phyloP scores from a whole-genome alignment of 2,113 vertebrate genomes.

The Ia io region DNA sequence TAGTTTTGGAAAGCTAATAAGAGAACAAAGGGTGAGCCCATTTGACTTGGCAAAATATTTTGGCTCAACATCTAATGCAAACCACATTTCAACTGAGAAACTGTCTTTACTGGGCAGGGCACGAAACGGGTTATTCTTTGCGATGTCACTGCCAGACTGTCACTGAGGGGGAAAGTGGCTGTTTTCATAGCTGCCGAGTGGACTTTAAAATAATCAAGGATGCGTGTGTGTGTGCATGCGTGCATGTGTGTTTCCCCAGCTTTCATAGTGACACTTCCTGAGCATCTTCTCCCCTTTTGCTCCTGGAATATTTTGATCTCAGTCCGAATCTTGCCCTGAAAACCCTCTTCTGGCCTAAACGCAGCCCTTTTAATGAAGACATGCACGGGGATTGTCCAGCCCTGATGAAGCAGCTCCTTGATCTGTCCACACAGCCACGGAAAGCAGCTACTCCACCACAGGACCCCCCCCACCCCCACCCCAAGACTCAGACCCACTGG shows the following conservation, averaged over 20 bases:
- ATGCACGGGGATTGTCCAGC: conserved; percentile 64
- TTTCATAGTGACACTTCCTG: conserved; percentile 45
- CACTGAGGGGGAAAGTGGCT: neutral
- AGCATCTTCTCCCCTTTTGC: neutral
- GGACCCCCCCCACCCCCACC: neutral
- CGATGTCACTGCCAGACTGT: conserved; percentile 59
- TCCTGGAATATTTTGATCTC: neutral
- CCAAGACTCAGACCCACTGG: rapidly evolving
- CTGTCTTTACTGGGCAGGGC: conserved; percentile 86
- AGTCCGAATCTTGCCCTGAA: conserved; percentile 24
- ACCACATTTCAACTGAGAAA: conserved; percentile 89
- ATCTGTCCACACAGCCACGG: conserved; percentile 58
- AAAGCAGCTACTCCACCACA: neutral
- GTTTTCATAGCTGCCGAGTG: neutral
- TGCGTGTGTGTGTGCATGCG: neutral
- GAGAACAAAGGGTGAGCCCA: conserved; percentile 83
- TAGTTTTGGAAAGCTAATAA: conserved; percentile 72
- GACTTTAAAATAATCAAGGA: neutral
- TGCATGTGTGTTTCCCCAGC: neutral
- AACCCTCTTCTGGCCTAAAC: conserved; percentile 48
- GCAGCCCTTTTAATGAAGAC: conserved; percentile 75
- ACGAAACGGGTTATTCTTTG: conserved; percentile 77
- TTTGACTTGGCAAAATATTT: conserved; percentile 86
- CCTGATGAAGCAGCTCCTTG: conserved; percentile 47
- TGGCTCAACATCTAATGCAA: conserved; percentile 88